A percentile compares a stretch with the other conserved stretches of the same genome.
Conservation (phyloP, 2,797 vertebrate species). For the Pseudotriccus pelzelni region DNA sequence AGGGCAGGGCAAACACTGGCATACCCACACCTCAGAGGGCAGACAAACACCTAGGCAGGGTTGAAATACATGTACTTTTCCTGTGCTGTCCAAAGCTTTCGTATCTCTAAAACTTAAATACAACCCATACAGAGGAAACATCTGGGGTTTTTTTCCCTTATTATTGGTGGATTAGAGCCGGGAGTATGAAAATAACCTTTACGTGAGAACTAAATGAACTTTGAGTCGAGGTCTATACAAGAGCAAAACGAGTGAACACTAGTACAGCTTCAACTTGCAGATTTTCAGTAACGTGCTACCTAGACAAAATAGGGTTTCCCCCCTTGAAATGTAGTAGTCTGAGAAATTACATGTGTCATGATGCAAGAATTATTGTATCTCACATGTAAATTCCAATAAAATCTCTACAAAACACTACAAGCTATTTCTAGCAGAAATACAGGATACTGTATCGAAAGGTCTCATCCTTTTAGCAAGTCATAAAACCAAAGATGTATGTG, state of each 20-base stretch:
- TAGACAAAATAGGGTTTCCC: neutral
- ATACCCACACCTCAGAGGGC: neutral
- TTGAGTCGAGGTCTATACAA: neutral
- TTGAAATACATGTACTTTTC: neutral
- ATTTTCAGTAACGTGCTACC: neutral
- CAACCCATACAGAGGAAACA: neutral
- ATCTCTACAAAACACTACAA: neutral
- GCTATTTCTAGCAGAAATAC: neutral
- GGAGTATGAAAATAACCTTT: neutral
- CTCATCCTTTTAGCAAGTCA: neutral
- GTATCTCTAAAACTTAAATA: neutral
- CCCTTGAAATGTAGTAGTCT: neutral
- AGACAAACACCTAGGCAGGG: accelerated
- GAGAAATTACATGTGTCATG: neutral
- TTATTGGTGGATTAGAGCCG: neutral
- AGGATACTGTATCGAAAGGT: neutral
- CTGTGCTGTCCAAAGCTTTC: neutral
- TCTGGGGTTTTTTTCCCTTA: neutral
- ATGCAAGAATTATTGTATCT: neutral
- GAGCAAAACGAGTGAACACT: neutral
- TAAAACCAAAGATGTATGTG: neutral
- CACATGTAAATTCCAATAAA: neutral
- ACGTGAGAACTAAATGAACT: neutral
- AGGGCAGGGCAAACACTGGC: neutral
- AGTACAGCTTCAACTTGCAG: neutral